phyloP scores from a whole-genome alignment of 2,113 vertebrate species.

The Oncorhynchus masou region DNA sequence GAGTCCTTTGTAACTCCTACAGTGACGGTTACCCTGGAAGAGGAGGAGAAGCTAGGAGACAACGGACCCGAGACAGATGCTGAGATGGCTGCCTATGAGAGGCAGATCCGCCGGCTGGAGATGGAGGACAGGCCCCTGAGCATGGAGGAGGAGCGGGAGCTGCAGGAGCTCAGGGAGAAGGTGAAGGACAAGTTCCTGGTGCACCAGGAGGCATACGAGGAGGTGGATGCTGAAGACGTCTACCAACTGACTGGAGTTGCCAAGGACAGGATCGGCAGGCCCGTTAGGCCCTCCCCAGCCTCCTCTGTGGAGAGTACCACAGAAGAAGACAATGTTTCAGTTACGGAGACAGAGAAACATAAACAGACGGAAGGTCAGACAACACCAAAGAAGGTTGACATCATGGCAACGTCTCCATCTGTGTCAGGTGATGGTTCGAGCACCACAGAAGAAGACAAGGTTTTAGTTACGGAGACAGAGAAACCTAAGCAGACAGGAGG shows the following conservation, averaged over 20 bases:
- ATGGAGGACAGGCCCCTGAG: constrained; percentile 78
- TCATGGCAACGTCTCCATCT: no score
- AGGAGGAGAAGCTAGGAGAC: constrained; percentile 54
- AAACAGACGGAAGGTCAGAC: constrained; percentile 33
- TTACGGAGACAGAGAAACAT: constrained; percentile 45
- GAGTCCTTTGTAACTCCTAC: constrained; percentile 71
- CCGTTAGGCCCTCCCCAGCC: constrained; percentile 70
- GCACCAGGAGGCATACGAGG: constrained; percentile 91
- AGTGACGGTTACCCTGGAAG: constrained; percentile 75
- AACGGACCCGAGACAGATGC: constrained; percentile 61
- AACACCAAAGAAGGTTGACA: no score
- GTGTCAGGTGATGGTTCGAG: no score
- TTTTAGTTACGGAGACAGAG: no score
- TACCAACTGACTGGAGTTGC: constrained; percentile 84
- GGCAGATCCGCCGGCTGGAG: constrained; percentile 76
- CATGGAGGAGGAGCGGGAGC: constrained; percentile 76
- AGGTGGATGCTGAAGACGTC: constrained; percentile 94
- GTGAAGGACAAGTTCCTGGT: constrained; percentile 82
- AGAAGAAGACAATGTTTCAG: constrained; percentile 73
- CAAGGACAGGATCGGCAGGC: constrained; percentile 73
- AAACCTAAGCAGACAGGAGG: no score
- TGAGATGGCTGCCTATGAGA: constrained; percentile 68
- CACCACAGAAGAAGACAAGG: no score
- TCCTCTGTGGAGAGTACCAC: constrained; percentile 77
- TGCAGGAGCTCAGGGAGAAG: constrained; percentile 90